These are phyloP conservation scores for Lacanobia oleracea DNA, from an alignment of 2,888 invertebrate genomes.

Conservation along the genomic window DNA sequence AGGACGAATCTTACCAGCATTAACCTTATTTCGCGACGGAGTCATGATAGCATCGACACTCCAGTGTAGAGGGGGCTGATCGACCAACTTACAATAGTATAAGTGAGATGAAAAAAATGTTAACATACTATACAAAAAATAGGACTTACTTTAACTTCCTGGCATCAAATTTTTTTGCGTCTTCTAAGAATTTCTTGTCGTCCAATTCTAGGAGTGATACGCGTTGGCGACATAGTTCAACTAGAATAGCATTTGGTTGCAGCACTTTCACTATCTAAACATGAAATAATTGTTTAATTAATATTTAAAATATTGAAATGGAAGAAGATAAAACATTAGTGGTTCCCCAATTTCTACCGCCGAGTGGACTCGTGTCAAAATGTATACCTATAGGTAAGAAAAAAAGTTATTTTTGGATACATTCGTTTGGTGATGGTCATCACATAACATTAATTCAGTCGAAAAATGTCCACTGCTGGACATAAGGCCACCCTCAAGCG, in stretches of 20 bases:
- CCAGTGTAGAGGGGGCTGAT: too few species aligned
- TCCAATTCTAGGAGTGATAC: constrained; percentile 85
- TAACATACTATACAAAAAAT: neutral
- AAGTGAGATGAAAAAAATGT: too few species aligned
- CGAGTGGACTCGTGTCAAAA: too few species aligned
- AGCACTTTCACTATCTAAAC: constrained; percentile 82
- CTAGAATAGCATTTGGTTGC: constrained; percentile 85
- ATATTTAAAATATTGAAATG: neutral
- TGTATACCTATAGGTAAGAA: too few species aligned
- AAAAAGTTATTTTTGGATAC: too few species aligned
- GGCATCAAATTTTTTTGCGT: constrained; percentile 86
- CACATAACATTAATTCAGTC: too few species aligned
- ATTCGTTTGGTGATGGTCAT: too few species aligned
- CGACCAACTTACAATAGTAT: neutral
- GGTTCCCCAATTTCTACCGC: neutral
- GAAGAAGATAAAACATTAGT: neutral
- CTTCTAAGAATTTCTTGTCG: constrained; percentile 87
- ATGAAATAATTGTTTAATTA: constrained; percentile 10
- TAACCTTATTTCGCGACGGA: too few species aligned
- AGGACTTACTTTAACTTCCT: constrained; percentile 82
- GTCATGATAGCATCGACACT: too few species aligned
- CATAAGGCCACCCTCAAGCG: too few species aligned
- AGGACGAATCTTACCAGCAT: too few species aligned
- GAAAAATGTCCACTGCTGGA: too few species aligned
- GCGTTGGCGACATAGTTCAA: constrained; percentile 86